Percentiles rank a stretch among this genome's conserved stretches.
These are phyloP conservation scores for Peromyscus leucopus DNA, from an alignment of 2,113 vertebrate species.

Conservation along the genomic window DNA sequence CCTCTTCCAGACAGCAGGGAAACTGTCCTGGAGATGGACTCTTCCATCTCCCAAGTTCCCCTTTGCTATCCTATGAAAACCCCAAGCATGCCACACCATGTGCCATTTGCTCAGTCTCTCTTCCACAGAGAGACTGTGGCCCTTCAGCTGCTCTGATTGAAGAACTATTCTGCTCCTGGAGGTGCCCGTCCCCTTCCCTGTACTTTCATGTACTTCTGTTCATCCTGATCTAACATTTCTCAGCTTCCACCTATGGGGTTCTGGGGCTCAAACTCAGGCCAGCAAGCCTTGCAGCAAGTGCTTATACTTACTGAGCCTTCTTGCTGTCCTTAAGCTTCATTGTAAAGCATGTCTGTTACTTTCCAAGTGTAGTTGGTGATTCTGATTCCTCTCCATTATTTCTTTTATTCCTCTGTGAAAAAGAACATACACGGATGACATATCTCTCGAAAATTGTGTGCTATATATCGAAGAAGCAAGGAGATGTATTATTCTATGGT, in stretches of 20 bases:
- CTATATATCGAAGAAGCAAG: not conserved
- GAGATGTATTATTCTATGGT: not conserved
- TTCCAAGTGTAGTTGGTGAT: not conserved
- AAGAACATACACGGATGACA: not conserved
- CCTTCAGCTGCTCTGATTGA: not conserved
- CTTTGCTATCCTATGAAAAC: not conserved
- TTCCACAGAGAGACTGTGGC: not conserved
- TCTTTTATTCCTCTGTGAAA: not conserved
- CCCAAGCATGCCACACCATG: not conserved
- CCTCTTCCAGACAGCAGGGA: not conserved
- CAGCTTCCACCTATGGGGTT: too few relatives aligned
- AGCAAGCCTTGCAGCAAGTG: not conserved
- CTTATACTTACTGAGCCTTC: not conserved
- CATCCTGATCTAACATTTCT: too few relatives aligned
- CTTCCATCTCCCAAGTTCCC: not conserved
- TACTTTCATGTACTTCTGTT: too few relatives aligned
- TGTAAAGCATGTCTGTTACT: not conserved
- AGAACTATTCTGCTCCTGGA: not conserved
- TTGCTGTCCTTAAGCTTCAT: not conserved
- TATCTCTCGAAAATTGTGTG: not conserved
- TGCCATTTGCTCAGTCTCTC: not conserved
- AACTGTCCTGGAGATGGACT: not conserved
- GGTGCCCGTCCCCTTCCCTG: too few relatives aligned
- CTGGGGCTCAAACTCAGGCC: not conserved
- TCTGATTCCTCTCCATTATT: not conserved